A percentile compares a stretch with the other conserved stretches of the same genome.
Conservation (phyloP, 2,113 vertebrate genomes). For the Podiceps cristatus region DNA sequence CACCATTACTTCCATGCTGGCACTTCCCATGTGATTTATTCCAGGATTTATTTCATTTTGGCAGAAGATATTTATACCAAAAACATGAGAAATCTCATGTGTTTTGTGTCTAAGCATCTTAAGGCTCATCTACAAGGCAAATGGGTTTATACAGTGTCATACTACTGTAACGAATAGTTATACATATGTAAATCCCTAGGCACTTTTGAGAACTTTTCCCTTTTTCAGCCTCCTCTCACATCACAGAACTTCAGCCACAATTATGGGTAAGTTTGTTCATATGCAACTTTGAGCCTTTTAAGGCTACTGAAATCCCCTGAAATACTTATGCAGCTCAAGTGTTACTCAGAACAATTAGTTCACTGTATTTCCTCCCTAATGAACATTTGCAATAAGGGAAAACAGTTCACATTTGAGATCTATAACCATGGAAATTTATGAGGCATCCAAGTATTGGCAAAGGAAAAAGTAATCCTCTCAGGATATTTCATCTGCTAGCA, state of each 20-base stretch:
- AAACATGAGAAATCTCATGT: not conserved
- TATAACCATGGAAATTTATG: slow-evolving; percentile 17
- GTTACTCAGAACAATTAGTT: slow-evolving; percentile 30
- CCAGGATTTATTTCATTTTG: not conserved
- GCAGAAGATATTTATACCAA: slow-evolving; percentile 3
- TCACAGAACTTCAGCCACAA: not conserved
- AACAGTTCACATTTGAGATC: not conserved
- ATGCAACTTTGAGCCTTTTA: slow-evolving; percentile 20
- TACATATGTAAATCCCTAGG: not conserved
- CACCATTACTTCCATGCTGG: not conserved
- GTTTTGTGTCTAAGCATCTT: not conserved
- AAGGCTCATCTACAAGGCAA: slow-evolving; percentile 30
- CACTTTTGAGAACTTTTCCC: not conserved
- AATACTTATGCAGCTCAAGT: slow-evolving; percentile 40
- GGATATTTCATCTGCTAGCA: not conserved
- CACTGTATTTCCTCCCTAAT: slow-evolving; percentile 16
- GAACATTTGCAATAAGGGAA: not conserved
- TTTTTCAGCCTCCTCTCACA: not conserved
- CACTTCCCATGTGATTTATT: not conserved
- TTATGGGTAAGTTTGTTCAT: not conserved
- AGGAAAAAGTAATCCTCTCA: not conserved
- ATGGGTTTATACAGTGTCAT: not conserved
- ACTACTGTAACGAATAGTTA: not conserved
- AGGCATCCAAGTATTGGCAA: not conserved
- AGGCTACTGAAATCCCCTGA: slow-evolving; percentile 32